Base-by-base conservation (phyloP, 1,140 invertebrate genomes). In the Apis florea region DNA sequence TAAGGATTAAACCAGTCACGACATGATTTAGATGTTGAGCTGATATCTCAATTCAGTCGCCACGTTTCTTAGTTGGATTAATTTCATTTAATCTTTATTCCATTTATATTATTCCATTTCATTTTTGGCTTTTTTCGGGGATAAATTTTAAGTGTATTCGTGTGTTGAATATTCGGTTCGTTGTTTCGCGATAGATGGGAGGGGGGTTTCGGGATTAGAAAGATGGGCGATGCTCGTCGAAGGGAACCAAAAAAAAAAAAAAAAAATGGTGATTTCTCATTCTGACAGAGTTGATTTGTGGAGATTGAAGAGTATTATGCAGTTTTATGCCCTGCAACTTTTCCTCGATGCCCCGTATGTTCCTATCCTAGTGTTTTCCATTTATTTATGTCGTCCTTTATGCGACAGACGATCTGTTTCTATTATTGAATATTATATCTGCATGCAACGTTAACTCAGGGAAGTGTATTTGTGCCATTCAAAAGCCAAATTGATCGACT, bases 271-370 rank as follows among this genome's bases (percentile, higher is more conserved):
- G 70, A 73, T 73, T 73, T 73, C 70, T 73, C 70, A 73, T 58
- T 59, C 56, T 73, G 70, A 73, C 70, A 59, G 54, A 59, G 54
- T 59, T 73, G 70, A 73, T 73, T 73, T 73, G 56, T 73, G 54
- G 70, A 73, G 70, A 73, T 59, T 56, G 54, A 40, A 21, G 21
- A 59, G 54, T 58, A n/a, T 47, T 47, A 73, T 58, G 70, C 56
- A 47, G 26, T 73, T 73, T 73, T 73, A 58, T 73, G 54, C 58
- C 56, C 70, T 15, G 31, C 40, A 73, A 73, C 70, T 47, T 73
- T 73, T 61, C 59, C 70, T 72, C 54, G 8, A 24, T 26, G 47
- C 70, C 19, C 70, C 70, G 56, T 59, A 73, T 73, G 70, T 17
- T 56, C 54, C 21, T 2, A 21, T 58, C 13, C 59, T n/a, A 47